A percentile compares a stretch with the other conserved stretches of the same genome.
phyloP scores from a whole-genome alignment of 2,113 vertebrate species.

The Oryctolagus cuniculus region mOryCun1.1 NC_091433.1:189255001-189255500 shows the following conservation, averaged over 20 bases:
- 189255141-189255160: accelerated
- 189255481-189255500: too few species aligned
- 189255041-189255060: background rate
- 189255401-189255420: background rate
- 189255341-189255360: background rate
- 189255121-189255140: background rate
- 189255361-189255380: background rate
- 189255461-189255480: background rate
- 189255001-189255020: background rate
- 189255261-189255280: background rate
- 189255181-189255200: background rate
- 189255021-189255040: background rate
- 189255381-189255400: background rate
- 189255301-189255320: accelerated
- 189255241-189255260: background rate
- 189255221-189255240: background rate
- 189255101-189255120: background rate
- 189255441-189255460: background rate
- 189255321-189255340: background rate
- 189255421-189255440: background rate
- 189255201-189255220: background rate
- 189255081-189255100: background rate
- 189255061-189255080: background rate
- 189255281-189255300: accelerated
- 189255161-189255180: background rate